Evolutionary conservation across 2,888 invertebrate species (phyloP).

Genomic region (Spialia ferax): DNA sequence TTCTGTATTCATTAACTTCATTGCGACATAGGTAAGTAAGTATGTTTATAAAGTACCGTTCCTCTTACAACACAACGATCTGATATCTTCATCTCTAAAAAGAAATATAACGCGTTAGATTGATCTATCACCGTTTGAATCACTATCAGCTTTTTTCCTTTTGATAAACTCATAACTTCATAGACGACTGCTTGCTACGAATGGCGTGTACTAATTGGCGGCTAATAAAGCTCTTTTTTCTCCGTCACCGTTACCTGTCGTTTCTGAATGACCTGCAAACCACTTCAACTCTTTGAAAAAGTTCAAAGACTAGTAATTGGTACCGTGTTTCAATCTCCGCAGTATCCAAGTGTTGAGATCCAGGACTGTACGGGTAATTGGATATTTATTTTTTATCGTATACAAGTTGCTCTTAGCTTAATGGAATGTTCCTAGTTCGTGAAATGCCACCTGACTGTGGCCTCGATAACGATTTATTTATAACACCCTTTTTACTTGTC

Average conservation of each 20-base stretch:
- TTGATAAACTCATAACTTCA: slow-evolving; percentile 36
- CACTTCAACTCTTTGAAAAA: slow-evolving; percentile 36
- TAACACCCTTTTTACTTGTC: slow-evolving; percentile 40
- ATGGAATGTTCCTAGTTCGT: slow-evolving; percentile 57
- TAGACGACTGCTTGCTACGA: slow-evolving; percentile 27
- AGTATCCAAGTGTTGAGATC: slow-evolving; percentile 11
- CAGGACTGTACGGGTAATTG: slow-evolving; percentile 21
- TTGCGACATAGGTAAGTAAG: no score
- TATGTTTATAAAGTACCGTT: neutral
- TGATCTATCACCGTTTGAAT: slow-evolving; percentile 23
- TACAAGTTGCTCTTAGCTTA: slow-evolving; percentile 10
- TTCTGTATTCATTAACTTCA: no score
- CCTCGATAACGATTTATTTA: slow-evolving; percentile 51
- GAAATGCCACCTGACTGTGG: slow-evolving; percentile 61
- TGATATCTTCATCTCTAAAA: slow-evolving; percentile 10
- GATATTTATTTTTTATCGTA: slow-evolving; percentile 32
- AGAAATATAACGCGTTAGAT: slow-evolving; percentile 21
- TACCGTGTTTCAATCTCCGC: slow-evolving; percentile 10
- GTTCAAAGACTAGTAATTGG: slow-evolving; percentile 26
- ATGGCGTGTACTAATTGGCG: slow-evolving; percentile 39
- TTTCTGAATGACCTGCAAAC: slow-evolving; percentile 40
- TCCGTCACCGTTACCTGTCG: slow-evolving; percentile 37
- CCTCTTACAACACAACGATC: neutral
- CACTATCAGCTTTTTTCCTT: slow-evolving; percentile 18
- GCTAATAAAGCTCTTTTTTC: slow-evolving; percentile 35